Base-by-base conservation (phyloP, 1,140 invertebrate genomes). In the Drosophila leontia region DNA sequence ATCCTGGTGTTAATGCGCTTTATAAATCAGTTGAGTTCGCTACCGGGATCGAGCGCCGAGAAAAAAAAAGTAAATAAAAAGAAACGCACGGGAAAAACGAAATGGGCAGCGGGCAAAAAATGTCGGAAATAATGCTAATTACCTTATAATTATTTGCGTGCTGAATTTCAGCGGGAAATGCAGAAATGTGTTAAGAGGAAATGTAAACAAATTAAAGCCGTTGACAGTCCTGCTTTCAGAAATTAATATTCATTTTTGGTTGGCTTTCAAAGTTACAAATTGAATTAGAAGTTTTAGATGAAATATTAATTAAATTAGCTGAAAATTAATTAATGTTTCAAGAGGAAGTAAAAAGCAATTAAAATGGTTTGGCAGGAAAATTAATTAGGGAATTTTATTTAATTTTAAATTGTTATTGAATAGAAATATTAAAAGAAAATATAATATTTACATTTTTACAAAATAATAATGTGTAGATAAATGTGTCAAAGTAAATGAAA, bases 1-100 rank as follows among this genome's bases (percentile, higher is more conserved):
- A 64, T 82, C 71, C 62, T 67, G 63, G 63, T 87, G 75, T 80
- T 85, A 85, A 81, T 81, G 78, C 78, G 82, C 82, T 86, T 81
- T 84, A 88, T 90, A 88, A 90, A 90, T 88, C 85, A 82, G 82
- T 62, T 75, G 45, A 75, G 62, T 35, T 50, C 69, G 26, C 75
- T 75, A 62, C 81, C 70, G 59, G 62, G 62, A 56, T 42, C 23
- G 17, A 37, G 1, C 17, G 13, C 2, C 44, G 35, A 9, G 47
- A 9, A 32, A 42, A 72, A 75, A 68, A 62, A n/a, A 42, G 19
- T 15, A 48, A 15, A 29, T 13, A 63, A 57, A 53, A 19, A 48
- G 45, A 44, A 64, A 34, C 34, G 19, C 34, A 32, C 48, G 51
- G 51, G 47, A 68, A 67, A 63, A 47, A 41, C 65, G 5, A 70